A percentile compares a stretch with the other conserved stretches of the same genome.
phyloP scores from a whole-genome alignment of 2,888 invertebrate species.

The Eupithecia dodoneata region DNA sequence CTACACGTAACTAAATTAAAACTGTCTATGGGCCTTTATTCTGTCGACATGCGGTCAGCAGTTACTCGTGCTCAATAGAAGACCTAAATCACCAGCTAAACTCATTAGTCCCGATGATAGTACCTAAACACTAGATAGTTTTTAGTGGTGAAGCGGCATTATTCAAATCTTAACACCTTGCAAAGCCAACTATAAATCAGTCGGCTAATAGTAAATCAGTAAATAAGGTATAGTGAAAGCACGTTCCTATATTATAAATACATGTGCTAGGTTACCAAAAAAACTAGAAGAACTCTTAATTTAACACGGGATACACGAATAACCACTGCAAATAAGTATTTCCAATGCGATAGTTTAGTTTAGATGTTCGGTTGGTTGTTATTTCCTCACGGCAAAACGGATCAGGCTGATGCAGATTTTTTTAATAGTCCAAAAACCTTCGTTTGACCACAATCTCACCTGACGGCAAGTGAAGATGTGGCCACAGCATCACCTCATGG shows the following conservation, averaged over 20 bases:
- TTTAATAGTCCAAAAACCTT: too few relatives aligned
- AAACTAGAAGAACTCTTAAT: too few relatives aligned
- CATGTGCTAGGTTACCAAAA: too few relatives aligned
- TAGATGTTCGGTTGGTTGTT: background rate
- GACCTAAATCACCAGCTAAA: conserved; percentile 24
- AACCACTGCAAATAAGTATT: background rate
- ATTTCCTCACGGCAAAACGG: background rate
- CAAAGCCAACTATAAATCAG: background rate
- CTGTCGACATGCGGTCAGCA: conserved; percentile 18
- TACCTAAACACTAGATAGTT: background rate
- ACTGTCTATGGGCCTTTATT: conserved; percentile 27
- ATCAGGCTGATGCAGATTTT: background rate
- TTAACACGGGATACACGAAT: too few relatives aligned
- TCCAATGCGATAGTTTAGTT: background rate
- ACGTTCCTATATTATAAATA: too few relatives aligned
- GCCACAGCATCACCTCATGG: too few relatives aligned
- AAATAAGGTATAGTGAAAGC: too few relatives aligned
- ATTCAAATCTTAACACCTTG: background rate
- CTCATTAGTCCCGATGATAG: conserved; percentile 5
- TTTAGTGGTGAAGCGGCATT: background rate
- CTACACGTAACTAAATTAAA: conserved; percentile 20
- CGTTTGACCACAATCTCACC: too few relatives aligned
- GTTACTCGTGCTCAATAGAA: conserved; percentile 29
- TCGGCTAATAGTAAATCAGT: background rate
- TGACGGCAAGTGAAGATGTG: too few relatives aligned